Evolutionary conservation across 2,888 invertebrate species (phyloP).

Genomic region (Megaustenia siamemsis): DNA sequence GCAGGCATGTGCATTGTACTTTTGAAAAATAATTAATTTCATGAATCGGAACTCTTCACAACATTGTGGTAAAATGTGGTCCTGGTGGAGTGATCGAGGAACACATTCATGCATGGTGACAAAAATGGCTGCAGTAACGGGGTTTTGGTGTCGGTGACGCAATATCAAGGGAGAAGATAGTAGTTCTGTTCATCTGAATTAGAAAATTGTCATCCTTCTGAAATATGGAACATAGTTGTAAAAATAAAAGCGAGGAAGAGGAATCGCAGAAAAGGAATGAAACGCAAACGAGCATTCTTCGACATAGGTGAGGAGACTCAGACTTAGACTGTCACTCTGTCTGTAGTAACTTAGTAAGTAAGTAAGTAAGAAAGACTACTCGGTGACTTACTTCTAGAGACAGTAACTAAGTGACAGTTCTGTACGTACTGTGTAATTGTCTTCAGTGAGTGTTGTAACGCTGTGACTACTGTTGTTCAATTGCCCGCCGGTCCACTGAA

Average conservation of each 20-base stretch:
- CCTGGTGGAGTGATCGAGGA: not conserved
- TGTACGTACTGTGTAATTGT: too few species aligned
- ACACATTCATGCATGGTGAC: not conserved
- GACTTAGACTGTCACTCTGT: too few species aligned
- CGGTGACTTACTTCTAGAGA: too few species aligned
- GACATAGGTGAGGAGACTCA: too few species aligned
- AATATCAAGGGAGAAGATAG: not conserved
- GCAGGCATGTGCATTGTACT: too few species aligned
- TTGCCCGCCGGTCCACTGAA: too few species aligned
- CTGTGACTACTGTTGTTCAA: too few species aligned
- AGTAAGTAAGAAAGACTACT: too few species aligned
- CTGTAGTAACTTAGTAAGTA: too few species aligned
- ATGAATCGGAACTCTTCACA: not conserved
- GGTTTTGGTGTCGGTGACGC: not conserved
- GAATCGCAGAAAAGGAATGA: constrained; percentile 19
- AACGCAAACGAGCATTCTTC: constrained; percentile 13
- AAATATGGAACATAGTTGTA: constrained; percentile 16
- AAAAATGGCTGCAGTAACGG: not conserved
- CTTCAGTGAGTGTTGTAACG: too few species aligned
- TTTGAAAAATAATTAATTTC: not conserved
- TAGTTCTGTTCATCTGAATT: not conserved
- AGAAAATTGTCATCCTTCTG: not conserved
- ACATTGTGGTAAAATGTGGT: not conserved
- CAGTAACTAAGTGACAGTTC: too few species aligned
- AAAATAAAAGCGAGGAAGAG: constrained; percentile 11